These are phyloP conservation scores for Ginglymostoma cirratum DNA, from an alignment of 2,113 vertebrate species.

Conservation along the genomic window DNA sequence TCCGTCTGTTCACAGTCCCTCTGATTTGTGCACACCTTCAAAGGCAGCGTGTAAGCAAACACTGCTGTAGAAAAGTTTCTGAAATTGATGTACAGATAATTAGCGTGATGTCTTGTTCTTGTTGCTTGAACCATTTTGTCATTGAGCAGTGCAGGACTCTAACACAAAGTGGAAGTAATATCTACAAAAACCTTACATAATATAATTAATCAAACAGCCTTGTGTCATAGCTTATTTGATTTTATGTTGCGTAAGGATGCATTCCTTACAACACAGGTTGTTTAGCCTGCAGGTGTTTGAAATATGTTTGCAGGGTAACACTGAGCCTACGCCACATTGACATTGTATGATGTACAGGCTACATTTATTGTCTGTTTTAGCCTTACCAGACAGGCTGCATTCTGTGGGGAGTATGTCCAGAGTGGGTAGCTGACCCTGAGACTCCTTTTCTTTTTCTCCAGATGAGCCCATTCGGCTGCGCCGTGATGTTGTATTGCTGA, in stretches of 20 bases:
- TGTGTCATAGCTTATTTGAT: neutral
- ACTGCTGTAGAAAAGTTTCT: neutral
- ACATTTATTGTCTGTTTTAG: too few species aligned
- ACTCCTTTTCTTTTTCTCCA: constrained; percentile 47
- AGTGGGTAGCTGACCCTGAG: neutral
- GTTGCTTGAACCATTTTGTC: neutral
- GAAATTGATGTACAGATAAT: neutral
- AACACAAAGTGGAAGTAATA: neutral
- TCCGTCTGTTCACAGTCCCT: neutral
- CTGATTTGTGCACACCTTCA: neutral
- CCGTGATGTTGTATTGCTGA: constrained; percentile 88
- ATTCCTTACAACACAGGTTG: neutral
- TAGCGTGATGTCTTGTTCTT: neutral
- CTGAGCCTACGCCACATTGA: neutral
- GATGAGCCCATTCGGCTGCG: constrained; percentile 79
- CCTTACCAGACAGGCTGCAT: neutral
- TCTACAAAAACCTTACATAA: neutral
- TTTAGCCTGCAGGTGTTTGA: neutral
- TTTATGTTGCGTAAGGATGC: neutral
- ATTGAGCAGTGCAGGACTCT: neutral
- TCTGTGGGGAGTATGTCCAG: neutral
- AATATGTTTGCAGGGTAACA: neutral
- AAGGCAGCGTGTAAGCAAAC: neutral
- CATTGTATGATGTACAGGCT: neutral
- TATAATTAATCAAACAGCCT: neutral